Evolutionary conservation across 2,797 vertebrate species (phyloP).

Genomic region (Fratercula arctica): DNA sequence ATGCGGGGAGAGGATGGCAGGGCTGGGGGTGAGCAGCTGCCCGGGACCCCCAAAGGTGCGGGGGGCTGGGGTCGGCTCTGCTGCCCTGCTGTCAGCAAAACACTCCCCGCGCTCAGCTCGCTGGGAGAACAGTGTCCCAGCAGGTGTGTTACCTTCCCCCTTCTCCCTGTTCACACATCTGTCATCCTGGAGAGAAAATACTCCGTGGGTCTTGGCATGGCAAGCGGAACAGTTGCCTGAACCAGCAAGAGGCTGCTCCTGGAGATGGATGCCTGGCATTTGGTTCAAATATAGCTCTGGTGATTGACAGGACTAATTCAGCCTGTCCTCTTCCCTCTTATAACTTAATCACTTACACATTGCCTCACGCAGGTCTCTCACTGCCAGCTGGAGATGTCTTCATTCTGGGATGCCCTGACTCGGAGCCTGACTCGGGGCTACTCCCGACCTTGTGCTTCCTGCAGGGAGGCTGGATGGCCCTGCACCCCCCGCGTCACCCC

Average conservation of each 20-base stretch:
- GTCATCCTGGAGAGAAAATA: background rate
- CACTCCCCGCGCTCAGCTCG: accelerated
- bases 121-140: background rate
- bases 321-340: slow-evolving; percentile 36
- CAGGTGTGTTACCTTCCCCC: background rate
- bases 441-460: accelerated
- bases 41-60: background rate
- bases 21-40: background rate
- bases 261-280: slow-evolving; percentile 44
- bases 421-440: background rate
- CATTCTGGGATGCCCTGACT: background rate
- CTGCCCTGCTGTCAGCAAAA: background rate
- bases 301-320: slow-evolving; percentile 55
- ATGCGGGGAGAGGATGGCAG: background rate
- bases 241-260: background rate
- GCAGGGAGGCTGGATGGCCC: accelerated
- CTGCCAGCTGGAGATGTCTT: slow-evolving; percentile 29
- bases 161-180: background rate
- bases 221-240: background rate
- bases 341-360: slow-evolving; percentile 56
- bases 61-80: accelerated
- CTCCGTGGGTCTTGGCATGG: background rate
- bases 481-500: accelerated
- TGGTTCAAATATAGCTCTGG: slow-evolving; percentile 20
- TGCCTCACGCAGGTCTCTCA: background rate